Base-by-base conservation (phyloP, 2,113 vertebrate species). In the Mustela nigripes region DNA sequence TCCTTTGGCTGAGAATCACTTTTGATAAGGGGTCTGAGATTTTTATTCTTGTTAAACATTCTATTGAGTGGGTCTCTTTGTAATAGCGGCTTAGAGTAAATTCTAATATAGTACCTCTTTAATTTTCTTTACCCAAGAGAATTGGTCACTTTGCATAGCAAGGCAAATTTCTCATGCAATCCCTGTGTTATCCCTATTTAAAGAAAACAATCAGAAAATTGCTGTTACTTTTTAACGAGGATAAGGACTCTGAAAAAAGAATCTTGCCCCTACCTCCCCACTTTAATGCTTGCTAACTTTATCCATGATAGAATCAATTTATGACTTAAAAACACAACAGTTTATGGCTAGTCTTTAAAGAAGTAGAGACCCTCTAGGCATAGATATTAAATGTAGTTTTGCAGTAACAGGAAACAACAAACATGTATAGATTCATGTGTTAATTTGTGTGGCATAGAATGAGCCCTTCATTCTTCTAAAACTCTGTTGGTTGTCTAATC, bases 81-180 rank as follows among this genome's bases (percentile, higher is more conserved):
- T 83, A 94, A 93, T 45, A 98, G 14, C 21, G 89, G 31, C 62
- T 76, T 60, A 89, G 60, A 92, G 69, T 71, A 97, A 95, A 94
- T 58, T 63, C 65, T 62, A 81, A 58, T 83, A 73, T 39, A 45
- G 53, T 50, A 79, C 18, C n/a, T 62, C 45, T 82, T 78, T 71
- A 94, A 86, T 93, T 89, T 95, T 78, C 65, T 93, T 78, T 93
- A 26, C 45, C 94, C 33, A 62, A 73, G 50, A 91, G 11, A 97
- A 45, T 31, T 67, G 19, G 45, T 76, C 69, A 83, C 62, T 89
- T 62, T 80, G 48, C 36, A 31, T 15, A 93, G 19, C 33, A 91
- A 88, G 26, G 89, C 53, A 86, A 14, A 86, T 93, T 86, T 79
- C 56, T 91, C n/a, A 36, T 60, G 53, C 36, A 69, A 71, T 74